Conservation (phyloP, 2,888 invertebrate species). For the Dascillus cervinus region DNA sequence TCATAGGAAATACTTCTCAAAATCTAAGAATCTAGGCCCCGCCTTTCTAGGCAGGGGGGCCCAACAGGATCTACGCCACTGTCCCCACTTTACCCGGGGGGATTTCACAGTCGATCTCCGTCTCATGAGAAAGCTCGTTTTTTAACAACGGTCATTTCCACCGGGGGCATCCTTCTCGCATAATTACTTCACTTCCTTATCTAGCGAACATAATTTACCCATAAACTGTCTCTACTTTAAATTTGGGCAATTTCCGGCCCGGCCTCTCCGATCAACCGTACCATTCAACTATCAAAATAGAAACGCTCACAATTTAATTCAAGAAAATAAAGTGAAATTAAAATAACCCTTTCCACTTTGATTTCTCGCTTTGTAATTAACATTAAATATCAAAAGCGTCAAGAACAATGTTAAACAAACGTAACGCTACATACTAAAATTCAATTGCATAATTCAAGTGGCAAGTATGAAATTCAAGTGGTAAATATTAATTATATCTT, state of each 20-base stretch:
- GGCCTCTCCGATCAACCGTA: constrained; percentile 7
- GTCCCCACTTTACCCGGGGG: constrained; percentile 17
- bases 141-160: constrained; percentile 17
- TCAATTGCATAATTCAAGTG: background rate
- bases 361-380: too few species aligned
- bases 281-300: too few species aligned
- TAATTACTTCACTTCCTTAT: constrained; percentile 12
- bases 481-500: too few species aligned
- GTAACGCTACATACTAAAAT: too few species aligned
- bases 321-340: too few species aligned
- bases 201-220: constrained; percentile 3
- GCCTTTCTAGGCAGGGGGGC: constrained; percentile 14
- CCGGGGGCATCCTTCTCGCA: constrained; percentile 10
- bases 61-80: constrained; percentile 20
- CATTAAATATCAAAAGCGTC: too few species aligned
- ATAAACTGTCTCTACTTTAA: constrained; percentile 1
- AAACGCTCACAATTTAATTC: too few species aligned
- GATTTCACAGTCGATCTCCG: constrained; percentile 9
- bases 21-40: constrained; percentile 10
- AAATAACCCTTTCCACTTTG: too few species aligned
- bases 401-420: too few species aligned
- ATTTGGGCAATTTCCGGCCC: constrained; percentile 5
- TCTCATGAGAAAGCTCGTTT: constrained; percentile 15
- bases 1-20: constrained; percentile 7
- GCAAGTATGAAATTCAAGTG: background rate